Percentiles rank a stretch among this genome's conserved stretches.
phyloP scores from a whole-genome alignment of 2,888 invertebrate genomes.

The Polyommatus icarus region DNA sequence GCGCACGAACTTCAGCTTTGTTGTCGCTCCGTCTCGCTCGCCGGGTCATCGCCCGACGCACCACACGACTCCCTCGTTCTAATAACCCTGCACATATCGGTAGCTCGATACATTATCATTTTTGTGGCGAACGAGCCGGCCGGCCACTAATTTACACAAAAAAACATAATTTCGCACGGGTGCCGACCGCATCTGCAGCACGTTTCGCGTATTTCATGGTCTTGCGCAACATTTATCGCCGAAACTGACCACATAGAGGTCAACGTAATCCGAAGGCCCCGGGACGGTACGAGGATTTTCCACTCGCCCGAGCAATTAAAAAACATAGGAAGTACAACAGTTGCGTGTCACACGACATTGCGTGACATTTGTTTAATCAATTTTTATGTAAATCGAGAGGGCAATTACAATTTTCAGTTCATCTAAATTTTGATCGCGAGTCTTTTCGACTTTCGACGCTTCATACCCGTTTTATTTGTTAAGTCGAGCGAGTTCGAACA shows the following conservation, averaged over 20 bases:
- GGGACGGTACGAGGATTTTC: constrained; percentile 59
- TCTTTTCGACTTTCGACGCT: not conserved
- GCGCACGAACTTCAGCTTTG: constrained; percentile 76
- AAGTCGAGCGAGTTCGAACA: constrained; percentile 5
- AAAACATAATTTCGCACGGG: constrained; percentile 6
- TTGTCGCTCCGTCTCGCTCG: constrained; percentile 76
- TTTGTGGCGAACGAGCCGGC: constrained; percentile 45
- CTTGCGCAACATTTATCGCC: not conserved
- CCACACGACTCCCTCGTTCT: constrained; percentile 69
- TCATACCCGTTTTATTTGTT: not conserved
- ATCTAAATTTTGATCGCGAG: constrained; percentile 6
- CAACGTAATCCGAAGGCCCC: constrained; percentile 21
- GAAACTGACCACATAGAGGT: constrained; percentile 21
- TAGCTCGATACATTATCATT: constrained; percentile 54
- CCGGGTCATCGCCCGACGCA: constrained; percentile 72
- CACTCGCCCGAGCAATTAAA: constrained; percentile 67
- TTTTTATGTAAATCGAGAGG: constrained; percentile 30
- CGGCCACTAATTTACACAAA: constrained; percentile 1
- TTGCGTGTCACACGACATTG: constrained; percentile 64
- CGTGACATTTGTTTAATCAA: constrained; percentile 52
- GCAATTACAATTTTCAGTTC: constrained; percentile 20
- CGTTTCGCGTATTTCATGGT: not conserved
- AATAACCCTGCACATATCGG: constrained; percentile 69
- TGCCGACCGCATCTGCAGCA: not conserved
- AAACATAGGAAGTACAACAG: constrained; percentile 66